Evolutionary conservation across 2,797 vertebrate species (phyloP).

Genomic region (Lates japonicus): DNA sequence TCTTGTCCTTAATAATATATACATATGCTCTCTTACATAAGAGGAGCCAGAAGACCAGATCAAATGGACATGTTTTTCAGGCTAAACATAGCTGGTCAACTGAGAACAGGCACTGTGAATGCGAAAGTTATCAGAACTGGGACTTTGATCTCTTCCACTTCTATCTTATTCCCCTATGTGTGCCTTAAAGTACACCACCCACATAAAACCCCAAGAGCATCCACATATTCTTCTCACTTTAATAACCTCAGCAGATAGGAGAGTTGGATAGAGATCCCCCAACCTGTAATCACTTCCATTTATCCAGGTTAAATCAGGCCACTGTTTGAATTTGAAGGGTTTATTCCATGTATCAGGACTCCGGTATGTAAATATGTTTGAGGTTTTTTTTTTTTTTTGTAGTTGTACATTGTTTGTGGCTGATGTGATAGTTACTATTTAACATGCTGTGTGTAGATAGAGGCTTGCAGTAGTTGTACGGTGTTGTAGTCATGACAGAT

Average conservation of each 20-base stretch:
- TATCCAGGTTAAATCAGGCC: constrained; percentile 42
- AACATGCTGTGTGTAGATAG: constrained; percentile 68
- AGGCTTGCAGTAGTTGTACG: constrained; percentile 69
- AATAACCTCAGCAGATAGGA: constrained; percentile 19
- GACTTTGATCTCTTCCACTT: constrained; percentile 5
- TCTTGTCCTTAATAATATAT: not conserved
- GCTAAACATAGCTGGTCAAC: constrained; percentile 38
- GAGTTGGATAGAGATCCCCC: not conserved
- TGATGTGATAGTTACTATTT: constrained; percentile 67
- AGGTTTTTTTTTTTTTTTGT: constrained; percentile 33
- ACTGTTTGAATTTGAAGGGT: constrained; percentile 33
- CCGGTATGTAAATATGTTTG: constrained; percentile 72
- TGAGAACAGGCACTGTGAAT: constrained; percentile 27
- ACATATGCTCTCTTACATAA: constrained; percentile 44
- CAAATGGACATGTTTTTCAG: constrained; percentile 51
- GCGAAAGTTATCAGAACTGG: constrained; percentile 8
- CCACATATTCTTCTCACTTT: constrained; percentile 2
- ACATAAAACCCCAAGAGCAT: constrained; percentile 19
- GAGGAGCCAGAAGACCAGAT: constrained; percentile 18
- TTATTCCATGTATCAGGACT: constrained; percentile 46
- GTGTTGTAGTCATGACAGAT: constrained; percentile 58
- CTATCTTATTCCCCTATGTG: constrained; percentile 18
- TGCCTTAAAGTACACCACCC: constrained; percentile 52
- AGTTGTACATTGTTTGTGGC: constrained; percentile 69
- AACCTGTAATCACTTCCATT: constrained; percentile 10